These are phyloP conservation scores for Sarcophaga caerulescens DNA, from an alignment of 2,888 invertebrate species.

Conservation along the genomic window DNA sequence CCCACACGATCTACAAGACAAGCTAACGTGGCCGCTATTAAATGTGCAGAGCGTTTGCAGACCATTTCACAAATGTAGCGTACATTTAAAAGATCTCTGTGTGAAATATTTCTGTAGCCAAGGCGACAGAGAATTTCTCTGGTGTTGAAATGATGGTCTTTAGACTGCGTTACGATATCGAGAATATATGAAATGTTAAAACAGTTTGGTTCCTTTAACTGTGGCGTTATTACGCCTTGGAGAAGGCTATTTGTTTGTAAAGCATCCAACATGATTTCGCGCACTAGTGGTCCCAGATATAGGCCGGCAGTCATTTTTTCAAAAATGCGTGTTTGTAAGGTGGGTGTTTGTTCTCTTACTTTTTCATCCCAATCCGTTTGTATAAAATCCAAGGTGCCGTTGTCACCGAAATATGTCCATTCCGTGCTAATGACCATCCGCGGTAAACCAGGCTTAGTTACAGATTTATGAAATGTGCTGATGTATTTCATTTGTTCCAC, in stretches of 20 bases:
- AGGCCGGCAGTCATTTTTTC: conserved; percentile 95
- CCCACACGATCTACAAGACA: conserved; percentile 83
- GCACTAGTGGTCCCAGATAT: conserved; percentile 97
- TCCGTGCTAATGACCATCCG: conserved; percentile 88
- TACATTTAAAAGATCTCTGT: conserved; percentile 93
- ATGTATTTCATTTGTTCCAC: conserved; percentile 87
- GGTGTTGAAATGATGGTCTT: conserved; percentile 88
- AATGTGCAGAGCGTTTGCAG: conserved; percentile 93
- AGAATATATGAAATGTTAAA: conserved; percentile 98
- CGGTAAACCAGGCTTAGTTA: conserved; percentile 81
- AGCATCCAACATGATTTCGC: conserved; percentile 90
- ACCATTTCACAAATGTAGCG: conserved; percentile 94
- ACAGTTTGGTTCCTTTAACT: conserved; percentile 75
- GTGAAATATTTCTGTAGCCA: conserved; percentile 83
- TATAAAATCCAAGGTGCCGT: conserved; percentile 88
- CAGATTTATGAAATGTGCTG: conserved; percentile 71
- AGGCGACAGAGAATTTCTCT: conserved; percentile 90
- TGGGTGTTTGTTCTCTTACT: conserved; percentile 87
- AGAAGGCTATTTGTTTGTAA: conserved; percentile 84
- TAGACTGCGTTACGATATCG: conserved; percentile 93
- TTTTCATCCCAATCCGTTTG: conserved; percentile 87
- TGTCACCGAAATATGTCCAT: conserved; percentile 93
- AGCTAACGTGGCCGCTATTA: conserved; percentile 93
- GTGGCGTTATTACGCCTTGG: conserved; percentile 52
- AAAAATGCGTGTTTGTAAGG: conserved; percentile 70